Evolutionary conservation across 2,797 vertebrate species (phyloP).

Genomic region (Hydrolagus colliei): DNA sequence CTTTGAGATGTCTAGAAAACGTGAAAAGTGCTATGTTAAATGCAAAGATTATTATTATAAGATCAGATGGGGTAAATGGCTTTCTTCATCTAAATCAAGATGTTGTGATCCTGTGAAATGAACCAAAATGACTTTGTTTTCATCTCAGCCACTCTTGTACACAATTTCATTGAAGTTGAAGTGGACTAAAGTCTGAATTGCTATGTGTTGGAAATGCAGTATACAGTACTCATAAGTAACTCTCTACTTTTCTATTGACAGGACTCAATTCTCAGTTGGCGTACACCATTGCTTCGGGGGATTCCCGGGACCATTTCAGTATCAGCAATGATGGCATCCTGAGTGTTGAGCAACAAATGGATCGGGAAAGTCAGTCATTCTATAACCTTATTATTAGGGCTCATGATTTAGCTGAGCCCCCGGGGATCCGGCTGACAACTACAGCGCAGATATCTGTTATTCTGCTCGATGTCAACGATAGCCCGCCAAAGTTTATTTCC

Average conservation of each 20-base stretch:
- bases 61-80: no score
- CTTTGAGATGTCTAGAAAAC: no score
- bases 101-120: neutral
- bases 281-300: constrained; percentile 79
- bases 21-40: no score
- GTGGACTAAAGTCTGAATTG: neutral
- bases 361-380: constrained; percentile 87
- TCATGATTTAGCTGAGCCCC: constrained; percentile 69
- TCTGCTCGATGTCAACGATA: constrained; percentile 87
- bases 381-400: constrained; percentile 84
- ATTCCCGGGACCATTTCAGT: constrained; percentile 71
- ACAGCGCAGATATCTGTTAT: constrained; percentile 86
- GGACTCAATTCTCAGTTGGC: constrained; percentile 75
- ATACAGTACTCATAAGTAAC: constrained; percentile 3
- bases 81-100: no score
- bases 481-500: constrained; percentile 76
- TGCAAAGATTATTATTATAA: no score
- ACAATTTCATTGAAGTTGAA: neutral
- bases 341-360: constrained; percentile 64
- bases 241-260: constrained; percentile 44
- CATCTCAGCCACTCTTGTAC: neutral
- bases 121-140: neutral
- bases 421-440: constrained; percentile 73
- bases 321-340: constrained; percentile 65
- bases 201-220: neutral